Percentiles rank a stretch among this genome's conserved stretches.
phyloP scores from a whole-genome alignment of 1,140 invertebrate species.

The Bombus picipes region DNA sequence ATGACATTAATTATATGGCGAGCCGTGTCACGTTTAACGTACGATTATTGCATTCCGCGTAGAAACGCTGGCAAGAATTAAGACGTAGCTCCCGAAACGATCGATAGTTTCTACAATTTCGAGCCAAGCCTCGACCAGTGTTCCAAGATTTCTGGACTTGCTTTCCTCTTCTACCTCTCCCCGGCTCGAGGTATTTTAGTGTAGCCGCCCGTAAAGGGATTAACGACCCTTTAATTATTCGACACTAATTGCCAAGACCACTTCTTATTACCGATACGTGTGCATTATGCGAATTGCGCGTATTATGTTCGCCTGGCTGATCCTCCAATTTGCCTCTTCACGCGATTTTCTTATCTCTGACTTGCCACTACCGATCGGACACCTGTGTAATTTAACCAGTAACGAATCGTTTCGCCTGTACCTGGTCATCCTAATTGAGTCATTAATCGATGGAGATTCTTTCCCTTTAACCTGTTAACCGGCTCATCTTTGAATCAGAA shows the following conservation, averaged over 20 bases:
- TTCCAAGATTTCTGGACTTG: slow-evolving; percentile 40
- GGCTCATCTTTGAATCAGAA: too few species aligned
- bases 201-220: slow-evolving; percentile 33
- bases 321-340: slow-evolving; percentile 30
- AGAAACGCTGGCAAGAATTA: slow-evolving; percentile 35
- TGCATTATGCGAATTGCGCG: slow-evolving; percentile 47
- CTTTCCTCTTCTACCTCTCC: neutral
- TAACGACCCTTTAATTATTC: slow-evolving; percentile 66
- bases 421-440: neutral
- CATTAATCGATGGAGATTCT: neutral
- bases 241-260: slow-evolving; percentile 54
- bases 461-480: neutral
- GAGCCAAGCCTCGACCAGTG: neutral
- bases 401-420: neutral
- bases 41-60: slow-evolving; percentile 54
- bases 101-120: slow-evolving; percentile 55
- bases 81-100: slow-evolving; percentile 38
- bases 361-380: neutral
- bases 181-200: slow-evolving; percentile 21
- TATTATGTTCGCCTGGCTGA: slow-evolving; percentile 39
- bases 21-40: slow-evolving; percentile 51
- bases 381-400: neutral
- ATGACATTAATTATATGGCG: slow-evolving; percentile 45
- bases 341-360: neutral
- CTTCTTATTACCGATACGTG: slow-evolving; percentile 58